phyloP scores from a whole-genome alignment of 1,140 invertebrate genomes.

The Drosophila equinoxialis region DNA sequence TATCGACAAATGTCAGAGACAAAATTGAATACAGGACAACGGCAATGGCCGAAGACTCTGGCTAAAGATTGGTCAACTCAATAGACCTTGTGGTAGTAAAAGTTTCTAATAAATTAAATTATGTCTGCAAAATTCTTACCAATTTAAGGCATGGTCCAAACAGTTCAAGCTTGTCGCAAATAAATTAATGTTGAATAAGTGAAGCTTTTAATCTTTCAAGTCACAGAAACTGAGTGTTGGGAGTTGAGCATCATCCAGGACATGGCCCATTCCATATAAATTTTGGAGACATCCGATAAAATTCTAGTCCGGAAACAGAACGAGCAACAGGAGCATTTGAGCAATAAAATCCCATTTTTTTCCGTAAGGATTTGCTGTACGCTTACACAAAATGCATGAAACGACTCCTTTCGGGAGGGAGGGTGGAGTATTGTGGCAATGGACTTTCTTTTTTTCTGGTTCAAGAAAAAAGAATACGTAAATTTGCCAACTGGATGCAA shows the following conservation, averaged over 20 bases:
- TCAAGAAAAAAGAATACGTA: slow-evolving; percentile 40
- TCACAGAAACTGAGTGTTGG: background rate
- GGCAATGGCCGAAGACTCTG: background rate
- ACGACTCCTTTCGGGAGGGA: background rate
- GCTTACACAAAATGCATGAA: slow-evolving; percentile 2
- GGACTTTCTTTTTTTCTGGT: background rate
- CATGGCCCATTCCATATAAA: slow-evolving; percentile 58
- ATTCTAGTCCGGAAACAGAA: slow-evolving; percentile 44
- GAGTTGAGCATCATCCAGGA: slow-evolving; percentile 21
- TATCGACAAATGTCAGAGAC: slow-evolving; percentile 11
- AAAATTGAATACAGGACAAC: background rate
- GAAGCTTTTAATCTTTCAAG: slow-evolving; percentile 58
- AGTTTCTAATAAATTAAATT: slow-evolving; percentile 65
- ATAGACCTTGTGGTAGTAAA: slow-evolving; percentile 31
- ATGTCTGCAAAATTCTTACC: slow-evolving; percentile 34
- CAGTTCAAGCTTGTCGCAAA: slow-evolving; percentile 15
- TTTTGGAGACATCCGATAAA: slow-evolving; percentile 63
- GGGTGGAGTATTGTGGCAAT: background rate
- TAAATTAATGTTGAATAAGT: slow-evolving; percentile 63
- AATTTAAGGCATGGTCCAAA: slow-evolving; percentile 23
- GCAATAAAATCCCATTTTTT: slow-evolving; percentile 66
- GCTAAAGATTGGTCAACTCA: slow-evolving; percentile 20
- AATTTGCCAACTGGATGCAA: slow-evolving; percentile 64
- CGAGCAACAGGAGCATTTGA: slow-evolving; percentile 56
- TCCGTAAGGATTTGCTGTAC: slow-evolving; percentile 37